Evolutionary conservation across 2,888 invertebrate genomes (phyloP), one percentile per base, ranked within the genome.

Genomic region (Mimachlamys varia): DNA sequence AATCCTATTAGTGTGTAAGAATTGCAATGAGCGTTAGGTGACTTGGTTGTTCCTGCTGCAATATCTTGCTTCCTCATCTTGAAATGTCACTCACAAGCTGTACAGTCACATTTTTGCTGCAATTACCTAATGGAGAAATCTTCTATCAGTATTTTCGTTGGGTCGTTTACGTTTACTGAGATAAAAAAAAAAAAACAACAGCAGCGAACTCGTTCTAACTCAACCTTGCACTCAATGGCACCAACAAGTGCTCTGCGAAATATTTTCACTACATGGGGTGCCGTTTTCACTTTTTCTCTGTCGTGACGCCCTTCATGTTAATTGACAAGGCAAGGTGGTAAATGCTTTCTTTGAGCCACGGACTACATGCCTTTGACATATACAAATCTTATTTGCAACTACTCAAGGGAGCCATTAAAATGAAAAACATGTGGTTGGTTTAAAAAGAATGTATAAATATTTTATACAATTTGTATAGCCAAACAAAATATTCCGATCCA

Each of bases 371-470:
- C 76, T 76, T 76, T 76, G 76, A 76, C 76, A 17, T 76, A 76
- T 62, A n/a, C 33, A 76, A 76, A 33, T 33, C 58, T 22, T 58
- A 15, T 33, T 76, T 76, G 76, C 76, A 7, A 2, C 33, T 76
- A 76, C 33, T 76, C 33, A 33, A 33, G 22, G 76, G 22, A 76
- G 1, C 2, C 33, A 76, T 76, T 76, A 76, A n/a, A 58, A 58
- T 58, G 58, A 58, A 58, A 58, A 76, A 76, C 76, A 76, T 76
- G 76, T 76, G 76, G 76, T 76, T 76, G 76, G 76, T 76, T 58
- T 76, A 76, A 76, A n/a, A 76, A 76, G 33, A 13, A 1, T 27
- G 27, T 76, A 33, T 76, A 76, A 76, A 76, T 76, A 76, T 76
- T 76, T 76, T 1, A 76, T 76, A 76, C 33, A 76, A 33, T 76